phyloP scores from a whole-genome alignment of 1,140 invertebrate genomes.

The Drosophila bipectinata region DNA sequence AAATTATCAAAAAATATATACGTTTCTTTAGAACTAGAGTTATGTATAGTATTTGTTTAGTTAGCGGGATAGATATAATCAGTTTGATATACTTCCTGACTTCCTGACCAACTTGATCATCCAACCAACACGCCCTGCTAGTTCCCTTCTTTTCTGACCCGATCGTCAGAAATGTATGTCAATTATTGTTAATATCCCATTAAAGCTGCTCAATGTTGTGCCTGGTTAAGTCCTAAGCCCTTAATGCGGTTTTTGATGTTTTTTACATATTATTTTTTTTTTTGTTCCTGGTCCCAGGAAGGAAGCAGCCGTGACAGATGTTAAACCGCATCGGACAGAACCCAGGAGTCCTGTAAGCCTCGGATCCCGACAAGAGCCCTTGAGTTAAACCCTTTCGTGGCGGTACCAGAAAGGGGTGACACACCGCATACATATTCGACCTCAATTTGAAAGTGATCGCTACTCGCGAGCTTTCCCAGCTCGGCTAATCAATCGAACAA shows the following conservation, averaged over 20 bases:
- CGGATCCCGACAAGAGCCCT: slow-evolving; percentile 64
- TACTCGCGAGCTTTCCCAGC: slow-evolving; percentile 39
- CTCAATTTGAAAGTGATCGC: slow-evolving; percentile 45
- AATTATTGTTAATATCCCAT: slow-evolving; percentile 47
- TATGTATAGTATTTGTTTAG: background rate
- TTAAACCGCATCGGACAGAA: slow-evolving; percentile 65
- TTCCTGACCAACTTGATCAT: slow-evolving; percentile 7
- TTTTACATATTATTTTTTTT: slow-evolving; percentile 2
- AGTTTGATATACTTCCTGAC: background rate
- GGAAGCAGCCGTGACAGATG: slow-evolving; percentile 75
- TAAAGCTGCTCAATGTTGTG: slow-evolving; percentile 59
- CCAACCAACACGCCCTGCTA: background rate
- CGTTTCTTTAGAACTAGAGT: background rate
- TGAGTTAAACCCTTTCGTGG: slow-evolving; percentile 29
- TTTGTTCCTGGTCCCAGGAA: slow-evolving; percentile 21
- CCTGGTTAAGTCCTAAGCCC: slow-evolving; percentile 33
- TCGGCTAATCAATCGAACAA: slow-evolving; percentile 66
- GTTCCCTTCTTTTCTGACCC: background rate
- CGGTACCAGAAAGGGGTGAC: slow-evolving; percentile 22
- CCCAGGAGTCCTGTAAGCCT: slow-evolving; percentile 42
- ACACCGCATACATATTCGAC: slow-evolving; percentile 18
- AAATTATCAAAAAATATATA: background rate
- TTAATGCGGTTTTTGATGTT: slow-evolving; percentile 39
- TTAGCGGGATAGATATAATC: background rate
- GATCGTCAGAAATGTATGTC: slow-evolving; percentile 30